A percentile compares a stretch with the other conserved stretches of the same genome.
Evolutionary conservation across 2,113 vertebrate genomes (phyloP).

Genomic region (Vicugna pacos): DNA sequence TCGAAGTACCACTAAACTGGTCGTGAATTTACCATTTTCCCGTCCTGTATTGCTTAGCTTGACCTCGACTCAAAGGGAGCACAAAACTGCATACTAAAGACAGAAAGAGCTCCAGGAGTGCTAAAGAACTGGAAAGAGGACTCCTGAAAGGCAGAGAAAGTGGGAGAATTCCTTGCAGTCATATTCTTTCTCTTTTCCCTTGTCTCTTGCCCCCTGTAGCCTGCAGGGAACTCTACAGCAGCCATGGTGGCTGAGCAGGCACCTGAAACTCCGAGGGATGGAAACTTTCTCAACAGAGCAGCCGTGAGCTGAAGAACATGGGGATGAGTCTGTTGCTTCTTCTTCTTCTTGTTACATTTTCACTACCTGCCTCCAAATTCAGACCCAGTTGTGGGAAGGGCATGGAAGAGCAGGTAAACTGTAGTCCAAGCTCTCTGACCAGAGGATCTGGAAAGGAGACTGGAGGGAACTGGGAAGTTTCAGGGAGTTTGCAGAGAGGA

Average conservation of each 20-base stretch:
- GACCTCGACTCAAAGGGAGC: background rate
- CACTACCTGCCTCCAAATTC: background rate
- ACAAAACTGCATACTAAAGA: background rate
- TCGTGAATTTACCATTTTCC: background rate
- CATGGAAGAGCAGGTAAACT: background rate
- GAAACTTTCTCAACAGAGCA: background rate
- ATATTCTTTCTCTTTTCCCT: background rate
- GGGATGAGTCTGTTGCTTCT: background rate
- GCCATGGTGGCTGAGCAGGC: background rate
- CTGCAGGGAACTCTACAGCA: background rate
- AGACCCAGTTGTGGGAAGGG: background rate
- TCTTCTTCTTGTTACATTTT: background rate
- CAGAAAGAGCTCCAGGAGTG: background rate
- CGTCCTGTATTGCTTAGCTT: background rate
- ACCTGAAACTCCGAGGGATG: background rate
- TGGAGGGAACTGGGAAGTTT: background rate
- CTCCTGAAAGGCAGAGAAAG: background rate
- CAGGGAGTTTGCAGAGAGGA: background rate
- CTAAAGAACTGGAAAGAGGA: background rate
- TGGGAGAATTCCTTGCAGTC: background rate
- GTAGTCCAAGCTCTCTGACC: background rate
- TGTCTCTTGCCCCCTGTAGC: background rate
- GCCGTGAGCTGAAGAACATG: background rate
- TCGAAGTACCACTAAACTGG: background rate
- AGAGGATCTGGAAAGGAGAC: background rate